These are phyloP conservation scores for Saturnia pavonia DNA, from an alignment of 2,888 invertebrate species.

Conservation along the genomic window DNA sequence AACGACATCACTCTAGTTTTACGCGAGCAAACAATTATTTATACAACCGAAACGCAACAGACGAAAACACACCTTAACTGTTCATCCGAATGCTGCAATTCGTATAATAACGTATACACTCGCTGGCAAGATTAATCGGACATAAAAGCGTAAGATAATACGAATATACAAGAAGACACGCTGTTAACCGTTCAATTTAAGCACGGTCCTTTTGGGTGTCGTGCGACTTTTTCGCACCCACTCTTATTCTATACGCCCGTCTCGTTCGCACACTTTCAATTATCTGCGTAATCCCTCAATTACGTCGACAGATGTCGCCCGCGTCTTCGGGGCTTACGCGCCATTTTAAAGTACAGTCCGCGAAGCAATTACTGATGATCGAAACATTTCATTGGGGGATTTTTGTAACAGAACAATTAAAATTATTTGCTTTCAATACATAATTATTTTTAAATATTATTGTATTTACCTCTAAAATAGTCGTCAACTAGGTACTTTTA, in stretches of 20 bases:
- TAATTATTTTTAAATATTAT: constrained; percentile 29
- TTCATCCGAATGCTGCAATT: constrained; percentile 45
- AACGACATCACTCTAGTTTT: constrained; percentile 73
- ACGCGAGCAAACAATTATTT: constrained; percentile 80
- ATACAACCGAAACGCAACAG: constrained; percentile 63
- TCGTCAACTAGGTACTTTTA: constrained; percentile 24
- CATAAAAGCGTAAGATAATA: constrained; percentile 81
- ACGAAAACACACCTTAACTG: constrained; percentile 48
- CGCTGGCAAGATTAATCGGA: constrained; percentile 79
- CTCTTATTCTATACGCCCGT: constrained; percentile 41
- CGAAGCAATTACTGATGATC: constrained; percentile 69
- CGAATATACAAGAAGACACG: constrained; percentile 85
- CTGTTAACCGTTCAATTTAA: constrained; percentile 82
- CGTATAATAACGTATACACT: constrained; percentile 30
- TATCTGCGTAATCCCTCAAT: constrained; percentile 86
- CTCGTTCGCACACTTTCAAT: constrained; percentile 81
- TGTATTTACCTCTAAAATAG: constrained; percentile 29
- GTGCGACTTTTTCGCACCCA: constrained; percentile 57
- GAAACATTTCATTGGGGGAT: constrained; percentile 22
- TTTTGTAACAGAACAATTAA: constrained; percentile 23
- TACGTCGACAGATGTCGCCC: constrained; percentile 83
- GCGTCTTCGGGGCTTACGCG: constrained; percentile 79
- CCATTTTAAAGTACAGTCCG: constrained; percentile 78
- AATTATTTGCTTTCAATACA: constrained; percentile 40
- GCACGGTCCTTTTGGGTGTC: constrained; percentile 58